Base-by-base conservation (phyloP, 2,797 vertebrate species). In the Tapera naevia region DNA sequence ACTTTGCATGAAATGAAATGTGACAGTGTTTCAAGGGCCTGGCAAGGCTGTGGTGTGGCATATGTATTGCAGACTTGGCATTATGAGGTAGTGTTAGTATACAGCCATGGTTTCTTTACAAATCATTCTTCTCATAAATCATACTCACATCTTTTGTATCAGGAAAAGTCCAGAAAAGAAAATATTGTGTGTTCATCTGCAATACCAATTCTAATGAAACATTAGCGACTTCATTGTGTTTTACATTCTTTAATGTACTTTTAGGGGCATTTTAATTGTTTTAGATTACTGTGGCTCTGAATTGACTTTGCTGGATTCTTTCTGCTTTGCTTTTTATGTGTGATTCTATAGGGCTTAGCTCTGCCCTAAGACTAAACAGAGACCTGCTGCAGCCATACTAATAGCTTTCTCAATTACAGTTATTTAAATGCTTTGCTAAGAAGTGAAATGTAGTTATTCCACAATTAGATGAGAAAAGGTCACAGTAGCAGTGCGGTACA, bases 101-200 rank as follows among this genome's bases (percentile, higher is more conserved):
- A 18, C 57, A 69, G 54, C 46, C 19, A 75, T 37, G 21, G 9
- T 66, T 72, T 87, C 58, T 75, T 50, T 48, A 72, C 41, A 88
- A 80, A 32, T 78, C 35, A 39, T 92, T 93, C 64, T 61, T 91
- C 76, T 91, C 22, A 60, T 48, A 86, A 85, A 21, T 56, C 54
- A 23, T 50, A 14, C 7, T 28, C 17, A 39, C 12, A 39, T 41
- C 51, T 91, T 89, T 84, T 93, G 37, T 67, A 82, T 75, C 81
- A 50, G 24, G 50, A 60, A 48, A 37, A 56, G 7, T 60, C 37
- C 65, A 86, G 22, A 28, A 70, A 64, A 54, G 4, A 33, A 89
- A 79, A 56, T 39, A 23, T 2, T 81, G 4, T 18, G 1, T 23
- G 21, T 66, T 94, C 14, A 62, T 62, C 48, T 67, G 13, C 41